A percentile compares a stretch with the other conserved stretches of the same genome.
phyloP scores from a whole-genome alignment of 1,140 invertebrate species.

The Mizuhopecten yessoensis region DNA sequence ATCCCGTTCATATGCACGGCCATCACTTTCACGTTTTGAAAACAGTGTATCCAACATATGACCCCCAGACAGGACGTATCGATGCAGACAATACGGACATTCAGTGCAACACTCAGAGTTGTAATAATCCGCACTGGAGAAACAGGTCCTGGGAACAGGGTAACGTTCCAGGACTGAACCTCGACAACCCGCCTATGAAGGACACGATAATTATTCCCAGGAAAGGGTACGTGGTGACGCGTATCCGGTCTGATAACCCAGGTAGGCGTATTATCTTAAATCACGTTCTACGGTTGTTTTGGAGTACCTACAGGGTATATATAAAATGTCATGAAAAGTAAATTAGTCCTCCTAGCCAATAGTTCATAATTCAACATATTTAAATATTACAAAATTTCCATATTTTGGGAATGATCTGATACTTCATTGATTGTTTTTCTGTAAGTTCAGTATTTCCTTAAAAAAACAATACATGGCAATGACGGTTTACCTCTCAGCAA shows the following conservation, averaged over 20 bases:
- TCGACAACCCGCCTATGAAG: slow-evolving; percentile 46
- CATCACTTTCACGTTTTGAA: slow-evolving; percentile 58
- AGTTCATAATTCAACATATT: too few relatives aligned
- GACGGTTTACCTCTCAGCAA: too few relatives aligned
- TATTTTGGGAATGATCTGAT: too few relatives aligned
- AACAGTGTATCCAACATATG: slow-evolving; percentile 50
- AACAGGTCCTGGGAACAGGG: slow-evolving; percentile 36
- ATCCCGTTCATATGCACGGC: slow-evolving; percentile 56
- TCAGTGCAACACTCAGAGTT: slow-evolving; percentile 41
- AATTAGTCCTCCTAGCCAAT: too few relatives aligned
- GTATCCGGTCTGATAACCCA: slow-evolving; percentile 47
- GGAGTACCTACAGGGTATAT: too few relatives aligned
- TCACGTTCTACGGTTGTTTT: too few relatives aligned
- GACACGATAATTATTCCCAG: slow-evolving; percentile 45
- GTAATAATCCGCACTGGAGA: slow-evolving; percentile 48
- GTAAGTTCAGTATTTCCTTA: too few relatives aligned
- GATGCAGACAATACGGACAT: slow-evolving; percentile 47
- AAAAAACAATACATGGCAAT: too few relatives aligned
- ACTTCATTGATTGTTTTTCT: too few relatives aligned
- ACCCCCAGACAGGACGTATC: not conserved
- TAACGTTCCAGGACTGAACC: slow-evolving; percentile 43
- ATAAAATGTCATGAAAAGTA: too few relatives aligned
- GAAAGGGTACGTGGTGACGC: slow-evolving; percentile 45
- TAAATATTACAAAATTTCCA: too few relatives aligned
- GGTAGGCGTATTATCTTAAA: too few relatives aligned